Conservation (phyloP, 1,140 invertebrate genomes). For the Piezodorus guildinii region DNA sequence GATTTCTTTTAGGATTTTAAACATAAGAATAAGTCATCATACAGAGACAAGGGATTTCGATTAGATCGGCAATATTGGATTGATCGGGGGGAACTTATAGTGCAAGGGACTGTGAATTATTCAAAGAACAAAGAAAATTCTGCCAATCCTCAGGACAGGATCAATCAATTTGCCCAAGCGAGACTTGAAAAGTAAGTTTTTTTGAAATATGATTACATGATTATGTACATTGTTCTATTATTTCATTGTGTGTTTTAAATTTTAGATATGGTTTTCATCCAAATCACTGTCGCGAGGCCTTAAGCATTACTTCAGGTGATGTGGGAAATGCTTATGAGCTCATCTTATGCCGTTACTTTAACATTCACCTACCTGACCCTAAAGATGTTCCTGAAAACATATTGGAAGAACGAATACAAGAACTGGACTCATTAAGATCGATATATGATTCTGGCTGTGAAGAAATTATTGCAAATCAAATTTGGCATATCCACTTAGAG, state of each 20-base stretch:
- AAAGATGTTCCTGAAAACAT: slow-evolving; percentile 40
- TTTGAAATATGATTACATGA: background rate
- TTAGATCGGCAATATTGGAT: slow-evolving; percentile 58
- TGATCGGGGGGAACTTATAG: slow-evolving; percentile 54
- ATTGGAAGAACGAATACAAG: slow-evolving; percentile 49
- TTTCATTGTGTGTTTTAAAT: slow-evolving; percentile 25
- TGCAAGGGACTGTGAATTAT: slow-evolving; percentile 56
- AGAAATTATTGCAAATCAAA: slow-evolving; percentile 47
- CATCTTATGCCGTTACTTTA: slow-evolving; percentile 55
- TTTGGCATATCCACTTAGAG: slow-evolving; percentile 53
- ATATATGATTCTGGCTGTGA: slow-evolving; percentile 56
- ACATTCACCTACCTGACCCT: slow-evolving; percentile 33
- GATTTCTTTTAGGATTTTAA: slow-evolving; percentile 37
- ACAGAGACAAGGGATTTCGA: slow-evolving; percentile 50
- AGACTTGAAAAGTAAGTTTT: slow-evolving; percentile 51
- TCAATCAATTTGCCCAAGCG: slow-evolving; percentile 52
- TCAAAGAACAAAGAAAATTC: slow-evolving; percentile 40
- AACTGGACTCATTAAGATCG: slow-evolving; percentile 56
- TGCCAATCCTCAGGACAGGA: slow-evolving; percentile 42
- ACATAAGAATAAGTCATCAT: slow-evolving; percentile 36
- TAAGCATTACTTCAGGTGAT: slow-evolving; percentile 47
- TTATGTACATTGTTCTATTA: too few relatives aligned
- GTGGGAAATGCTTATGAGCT: slow-evolving; percentile 53
- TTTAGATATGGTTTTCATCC: slow-evolving; percentile 56
- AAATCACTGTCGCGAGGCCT: slow-evolving; percentile 58